Percentiles rank a stretch among this genome's conserved stretches.
These are phyloP conservation scores for Stenodera caucasica DNA, from an alignment of 2,888 invertebrate genomes.

Conservation along the genomic window DNA sequence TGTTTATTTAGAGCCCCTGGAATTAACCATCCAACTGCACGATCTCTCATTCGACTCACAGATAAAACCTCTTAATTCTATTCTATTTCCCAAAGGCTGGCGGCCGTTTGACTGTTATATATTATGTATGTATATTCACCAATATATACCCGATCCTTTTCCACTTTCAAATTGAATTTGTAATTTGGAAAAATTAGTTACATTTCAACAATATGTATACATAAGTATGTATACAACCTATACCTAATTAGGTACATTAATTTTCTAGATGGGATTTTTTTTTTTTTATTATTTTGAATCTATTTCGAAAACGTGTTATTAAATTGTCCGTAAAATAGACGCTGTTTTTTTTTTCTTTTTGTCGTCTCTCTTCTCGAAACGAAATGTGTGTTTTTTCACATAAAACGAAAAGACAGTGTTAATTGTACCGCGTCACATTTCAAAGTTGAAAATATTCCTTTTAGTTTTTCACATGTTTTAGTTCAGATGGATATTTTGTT, in stretches of 20 bases:
- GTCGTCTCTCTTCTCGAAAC: not conserved
- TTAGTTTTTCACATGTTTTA: not conserved
- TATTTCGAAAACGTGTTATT: not conserved
- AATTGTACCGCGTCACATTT: constrained; percentile 1
- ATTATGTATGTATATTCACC: constrained; percentile 19
- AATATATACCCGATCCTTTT: constrained; percentile 30
- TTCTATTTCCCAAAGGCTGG: constrained; percentile 38
- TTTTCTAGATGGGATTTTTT: too few relatives aligned
- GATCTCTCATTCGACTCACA: constrained; percentile 49
- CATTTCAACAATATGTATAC: not conserved
- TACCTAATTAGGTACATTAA: too few relatives aligned
- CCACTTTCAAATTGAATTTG: constrained; percentile 30
- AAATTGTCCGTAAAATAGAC: constrained; percentile 7
- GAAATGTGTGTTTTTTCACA: not conserved
- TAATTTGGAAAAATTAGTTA: constrained; percentile 19
- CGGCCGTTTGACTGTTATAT: not conserved
- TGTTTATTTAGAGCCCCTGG: constrained; percentile 54
- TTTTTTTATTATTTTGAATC: not conserved
- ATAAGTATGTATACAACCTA: too few relatives aligned
- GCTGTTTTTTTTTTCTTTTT: not conserved
- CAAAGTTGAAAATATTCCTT: constrained; percentile 1
- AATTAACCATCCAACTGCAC: constrained; percentile 52
- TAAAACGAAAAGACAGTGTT: not conserved
- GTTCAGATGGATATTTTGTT: not conserved
- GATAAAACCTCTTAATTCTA: constrained; percentile 52